These are phyloP conservation scores for Scaptomyza hsui DNA, from an alignment of 1,140 invertebrate genomes.

Conservation along the genomic window DNA sequence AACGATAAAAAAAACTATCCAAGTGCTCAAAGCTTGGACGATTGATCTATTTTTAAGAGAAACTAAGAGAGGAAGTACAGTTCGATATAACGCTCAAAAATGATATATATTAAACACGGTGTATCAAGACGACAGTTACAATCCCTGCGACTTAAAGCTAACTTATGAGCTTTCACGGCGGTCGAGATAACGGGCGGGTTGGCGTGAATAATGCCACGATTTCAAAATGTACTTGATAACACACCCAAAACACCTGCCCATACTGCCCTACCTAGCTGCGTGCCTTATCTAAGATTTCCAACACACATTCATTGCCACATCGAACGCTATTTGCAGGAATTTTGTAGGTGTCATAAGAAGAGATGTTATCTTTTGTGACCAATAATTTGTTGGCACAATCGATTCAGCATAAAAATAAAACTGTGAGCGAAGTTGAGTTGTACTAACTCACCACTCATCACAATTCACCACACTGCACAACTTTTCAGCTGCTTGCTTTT, in stretches of 20 bases:
- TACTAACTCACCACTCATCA: too few relatives aligned
- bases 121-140: constrained; percentile 14
- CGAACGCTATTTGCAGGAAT: not conserved
- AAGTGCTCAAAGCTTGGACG: constrained; percentile 1
- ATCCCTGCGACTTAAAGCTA: constrained; percentile 6
- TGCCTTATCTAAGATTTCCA: constrained; percentile 1
- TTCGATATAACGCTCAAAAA: constrained; percentile 2
- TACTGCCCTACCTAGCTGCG: not conserved
- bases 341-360: not conserved
- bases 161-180: constrained; percentile 24
- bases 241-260: not conserved
- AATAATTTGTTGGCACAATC: not conserved
- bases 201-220: constrained; percentile 25
- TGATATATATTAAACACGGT: constrained; percentile 6
- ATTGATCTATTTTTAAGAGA: constrained; percentile 13
- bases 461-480: too few relatives aligned
- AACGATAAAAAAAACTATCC: not conserved
- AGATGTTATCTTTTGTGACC: not conserved
- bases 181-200: constrained; percentile 7
- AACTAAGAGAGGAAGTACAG: not conserved
- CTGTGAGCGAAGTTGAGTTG: too few relatives aligned
- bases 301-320: not conserved
- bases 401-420: not conserved
- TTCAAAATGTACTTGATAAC: constrained; percentile 9
- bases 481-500: too few relatives aligned